Evolutionary conservation across 2,113 vertebrate genomes (phyloP), one percentile per base, ranked within the genome.

Genomic region (Apaloderma vittatum): DNA sequence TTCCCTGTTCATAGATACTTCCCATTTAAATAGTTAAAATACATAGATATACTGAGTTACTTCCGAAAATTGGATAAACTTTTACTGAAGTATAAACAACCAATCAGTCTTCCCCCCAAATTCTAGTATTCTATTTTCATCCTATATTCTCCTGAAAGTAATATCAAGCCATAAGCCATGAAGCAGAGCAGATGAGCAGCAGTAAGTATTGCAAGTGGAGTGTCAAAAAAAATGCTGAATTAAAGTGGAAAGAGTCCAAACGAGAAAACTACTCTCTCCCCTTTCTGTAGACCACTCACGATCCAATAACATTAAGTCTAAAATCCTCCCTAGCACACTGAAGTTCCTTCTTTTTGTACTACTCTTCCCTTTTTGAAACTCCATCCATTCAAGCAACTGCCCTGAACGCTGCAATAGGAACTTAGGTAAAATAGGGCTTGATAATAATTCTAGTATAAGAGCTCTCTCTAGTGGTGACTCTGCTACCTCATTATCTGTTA

Each of bases 381-480:
- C 65, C 37, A 86, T 86, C 75, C 63, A 88, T 81, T 90, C 80
- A 67, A 87, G 32, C 15, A 67, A 80, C 75, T 79, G 21, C 26
- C 48, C 67, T 81, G 61, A 94, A 79, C 20, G 22, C 54, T 76
- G 58, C 43, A 77, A 32, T 20, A 43, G 32, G 19, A 90, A 76
- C 12, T 70, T 40, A 22, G 12, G 71, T 43, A 52, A 89, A 73
- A 76, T 7, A 66, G 13, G 6, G 3, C 26, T 89, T 62, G 20
- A 70, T 79, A 66, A 86, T 79, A 88, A 95, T 92, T 86, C 72
- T 94, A 96, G 82, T 94, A 93, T 92, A 80, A 79, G 96, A 95
- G 94, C 95, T 92, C 96, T 92, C 96, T 96, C 97, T 97, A 97
- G 96, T 94, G 94, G 90, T 84, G 52, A 75, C 51, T 91, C 6